Base-by-base conservation (phyloP, 2,113 vertebrate species). In the Hypomesus transpacificus region DNA sequence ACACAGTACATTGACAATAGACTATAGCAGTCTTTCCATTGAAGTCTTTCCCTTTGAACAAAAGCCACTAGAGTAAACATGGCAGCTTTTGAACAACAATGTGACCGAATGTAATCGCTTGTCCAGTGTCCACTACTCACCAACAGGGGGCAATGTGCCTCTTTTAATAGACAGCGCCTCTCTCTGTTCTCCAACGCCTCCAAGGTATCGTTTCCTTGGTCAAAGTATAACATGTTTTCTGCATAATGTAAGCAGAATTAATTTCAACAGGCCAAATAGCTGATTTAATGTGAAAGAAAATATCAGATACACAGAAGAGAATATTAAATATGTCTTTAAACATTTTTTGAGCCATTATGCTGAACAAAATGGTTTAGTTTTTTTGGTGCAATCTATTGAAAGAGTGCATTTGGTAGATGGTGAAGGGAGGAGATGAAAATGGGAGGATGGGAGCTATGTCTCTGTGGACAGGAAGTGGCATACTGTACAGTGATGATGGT, bases 121-220 rank as follows among this genome's bases (percentile, higher is more conserved):
- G 18, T n/a, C 14, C 59, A 16, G 24, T 63, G 58, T 11, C 17
- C 46, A 53, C 52, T 64, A 20, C 21, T 16, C 11, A n/a, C 78
- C 87, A 88, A 76, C 76, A 88, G 91, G 88, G 88, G 90, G 75
- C 90, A 90, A 77, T 93, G 86, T 90, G 87, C 80, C 54, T 86
- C 89, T 90, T 75, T 46, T 51, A 17, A 39, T 52, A 8, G 0
- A 3, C 13, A 22, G 2, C 11, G 4, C 14, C 18, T 13, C n/a
- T 24, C 51, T 21, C 21, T 18, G 31, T 18, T 34, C 80, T 66
- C 80, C 70, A 82, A 83, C 69, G 34, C 84, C 83, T 89, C 68
- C 70, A 77, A 84, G 86, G 89, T 86, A 87, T 90, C 77, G 85
- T 90, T 90, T 91, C 88, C 86, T 86, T 87, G 87, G 88, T 83